These are phyloP conservation scores for Oreochromis tanganicae DNA, from an alignment of 2,113 vertebrate genomes.

Conservation along the genomic window DNA sequence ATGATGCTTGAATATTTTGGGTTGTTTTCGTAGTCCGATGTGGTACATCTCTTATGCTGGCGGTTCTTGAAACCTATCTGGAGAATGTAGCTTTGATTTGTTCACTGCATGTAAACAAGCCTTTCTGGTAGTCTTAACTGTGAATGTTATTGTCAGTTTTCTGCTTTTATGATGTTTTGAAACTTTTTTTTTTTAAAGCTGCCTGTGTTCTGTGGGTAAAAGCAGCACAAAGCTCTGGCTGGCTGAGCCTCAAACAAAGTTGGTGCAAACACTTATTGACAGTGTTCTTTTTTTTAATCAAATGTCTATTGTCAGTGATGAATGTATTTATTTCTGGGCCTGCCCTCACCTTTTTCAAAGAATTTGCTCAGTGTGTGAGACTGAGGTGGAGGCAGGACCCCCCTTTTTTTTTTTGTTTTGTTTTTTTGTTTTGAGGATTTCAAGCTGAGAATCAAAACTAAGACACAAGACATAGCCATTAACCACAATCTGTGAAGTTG, in stretches of 20 bases:
- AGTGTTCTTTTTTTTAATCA: slow-evolving; percentile 92
- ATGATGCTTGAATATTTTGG: slow-evolving; percentile 18
- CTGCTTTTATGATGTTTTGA: slow-evolving; percentile 29
- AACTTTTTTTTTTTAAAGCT: background rate
- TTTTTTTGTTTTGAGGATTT: slow-evolving; percentile 63
- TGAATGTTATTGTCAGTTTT: slow-evolving; percentile 62
- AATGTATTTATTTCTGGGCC: slow-evolving; percentile 99
- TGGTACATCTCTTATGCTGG: slow-evolving; percentile 52
- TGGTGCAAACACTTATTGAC: slow-evolving; percentile 96
- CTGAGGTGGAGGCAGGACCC: slow-evolving; percentile 66
- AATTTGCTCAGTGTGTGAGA: slow-evolving; percentile 75
- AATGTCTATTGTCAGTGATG: slow-evolving; percentile 95
- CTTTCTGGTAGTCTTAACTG: slow-evolving; percentile 68
- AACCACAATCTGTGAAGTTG: slow-evolving; percentile 88
- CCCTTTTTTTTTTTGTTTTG: slow-evolving; percentile 29
- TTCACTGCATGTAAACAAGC: slow-evolving; percentile 59
- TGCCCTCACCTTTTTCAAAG: slow-evolving; percentile 81
- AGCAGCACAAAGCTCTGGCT: slow-evolving; percentile 69
- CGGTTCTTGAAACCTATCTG: slow-evolving; percentile 25
- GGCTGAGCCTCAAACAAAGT: slow-evolving; percentile 85
- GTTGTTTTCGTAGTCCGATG: background rate
- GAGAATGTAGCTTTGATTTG: slow-evolving; percentile 54
- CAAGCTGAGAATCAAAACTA: slow-evolving; percentile 75
- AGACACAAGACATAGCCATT: slow-evolving; percentile 89
- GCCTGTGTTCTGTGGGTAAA: slow-evolving; percentile 55